Evolutionary conservation across 2,888 invertebrate genomes (phyloP).

Genomic region (Apeira syringaria): DNA sequence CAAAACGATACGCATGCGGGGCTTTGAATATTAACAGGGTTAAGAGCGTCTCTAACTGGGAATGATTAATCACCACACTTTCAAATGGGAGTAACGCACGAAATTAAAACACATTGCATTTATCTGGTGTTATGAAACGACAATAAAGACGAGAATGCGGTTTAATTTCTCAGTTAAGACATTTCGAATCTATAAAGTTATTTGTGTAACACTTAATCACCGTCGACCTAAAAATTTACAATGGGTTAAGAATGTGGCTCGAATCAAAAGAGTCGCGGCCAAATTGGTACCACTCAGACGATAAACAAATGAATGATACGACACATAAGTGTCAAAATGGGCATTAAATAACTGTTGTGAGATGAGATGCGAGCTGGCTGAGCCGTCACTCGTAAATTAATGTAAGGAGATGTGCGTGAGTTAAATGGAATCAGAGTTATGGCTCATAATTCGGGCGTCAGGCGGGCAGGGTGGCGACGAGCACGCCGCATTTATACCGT

Average conservation of each 20-base stretch:
- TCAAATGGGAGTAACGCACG: constrained; percentile 31
- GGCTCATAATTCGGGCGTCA: constrained; percentile 64
- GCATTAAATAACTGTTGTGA: constrained; percentile 70
- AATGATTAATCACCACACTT: constrained; percentile 45
- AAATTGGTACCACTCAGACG: constrained; percentile 62
- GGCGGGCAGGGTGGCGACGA: constrained; percentile 51
- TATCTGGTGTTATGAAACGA: constrained; percentile 23
- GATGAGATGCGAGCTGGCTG: constrained; percentile 72
- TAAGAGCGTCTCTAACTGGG: constrained; percentile 56
- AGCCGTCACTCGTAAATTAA: constrained; percentile 77
- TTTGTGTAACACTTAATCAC: constrained; percentile 47
- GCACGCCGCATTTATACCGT: constrained; percentile 60
- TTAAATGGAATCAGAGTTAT: constrained; percentile 79
- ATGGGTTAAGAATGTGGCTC: constrained; percentile 50
- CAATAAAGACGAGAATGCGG: constrained; percentile 26
- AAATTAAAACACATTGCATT: constrained; percentile 18
- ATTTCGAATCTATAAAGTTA: constrained; percentile 46
- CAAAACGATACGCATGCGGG: constrained; percentile 71
- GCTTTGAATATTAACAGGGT: constrained; percentile 67
- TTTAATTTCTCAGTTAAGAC: constrained; percentile 29
- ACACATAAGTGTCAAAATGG: constrained; percentile 74
- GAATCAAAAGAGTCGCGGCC: constrained; percentile 61
- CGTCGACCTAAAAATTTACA: constrained; percentile 50
- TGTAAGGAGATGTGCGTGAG: constrained; percentile 61
- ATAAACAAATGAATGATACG: constrained; percentile 61